phyloP scores from a whole-genome alignment of 2,888 invertebrate genomes.

The Bruchidius siliquastri region DNA sequence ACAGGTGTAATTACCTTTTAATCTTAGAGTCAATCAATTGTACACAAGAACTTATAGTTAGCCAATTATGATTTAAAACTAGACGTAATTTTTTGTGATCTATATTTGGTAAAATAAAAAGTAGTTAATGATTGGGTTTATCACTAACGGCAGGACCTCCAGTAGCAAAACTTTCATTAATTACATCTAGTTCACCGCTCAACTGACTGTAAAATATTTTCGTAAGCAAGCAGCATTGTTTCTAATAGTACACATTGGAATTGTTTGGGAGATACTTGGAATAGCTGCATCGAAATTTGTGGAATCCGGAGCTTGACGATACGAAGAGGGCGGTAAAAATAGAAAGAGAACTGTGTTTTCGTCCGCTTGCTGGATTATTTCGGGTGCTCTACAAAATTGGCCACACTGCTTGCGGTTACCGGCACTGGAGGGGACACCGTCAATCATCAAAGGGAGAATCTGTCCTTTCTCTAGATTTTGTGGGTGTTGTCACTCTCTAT shows the following conservation, averaged over 20 bases:
- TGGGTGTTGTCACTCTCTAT: no score
- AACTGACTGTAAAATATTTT: neutral
- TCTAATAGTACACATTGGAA: constrained; percentile 16
- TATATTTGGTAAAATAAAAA: no score
- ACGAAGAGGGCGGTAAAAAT: constrained; percentile 23
- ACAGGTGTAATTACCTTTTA: no score
- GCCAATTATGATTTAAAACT: no score
- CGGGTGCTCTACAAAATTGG: constrained; percentile 5
- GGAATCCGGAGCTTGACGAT: constrained; percentile 25
- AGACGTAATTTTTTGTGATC: no score
- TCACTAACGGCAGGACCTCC: no score
- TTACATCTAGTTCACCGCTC: neutral
- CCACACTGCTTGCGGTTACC: neutral
- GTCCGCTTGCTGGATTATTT: constrained; percentile 21
- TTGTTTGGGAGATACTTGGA: constrained; percentile 22
- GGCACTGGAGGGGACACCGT: neutral
- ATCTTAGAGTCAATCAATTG: no score
- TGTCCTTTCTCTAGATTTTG: no score
- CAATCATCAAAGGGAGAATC: neutral
- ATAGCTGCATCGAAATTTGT: constrained; percentile 25
- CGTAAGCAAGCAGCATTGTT: neutral
- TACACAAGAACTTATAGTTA: no score
- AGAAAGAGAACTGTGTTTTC: constrained; percentile 21
- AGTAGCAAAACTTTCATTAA: no score
- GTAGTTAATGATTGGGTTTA: no score